These are phyloP conservation scores for Aphaenogaster floridana DNA, from an alignment of 1,140 invertebrate species.

Conservation along the genomic window DNA sequence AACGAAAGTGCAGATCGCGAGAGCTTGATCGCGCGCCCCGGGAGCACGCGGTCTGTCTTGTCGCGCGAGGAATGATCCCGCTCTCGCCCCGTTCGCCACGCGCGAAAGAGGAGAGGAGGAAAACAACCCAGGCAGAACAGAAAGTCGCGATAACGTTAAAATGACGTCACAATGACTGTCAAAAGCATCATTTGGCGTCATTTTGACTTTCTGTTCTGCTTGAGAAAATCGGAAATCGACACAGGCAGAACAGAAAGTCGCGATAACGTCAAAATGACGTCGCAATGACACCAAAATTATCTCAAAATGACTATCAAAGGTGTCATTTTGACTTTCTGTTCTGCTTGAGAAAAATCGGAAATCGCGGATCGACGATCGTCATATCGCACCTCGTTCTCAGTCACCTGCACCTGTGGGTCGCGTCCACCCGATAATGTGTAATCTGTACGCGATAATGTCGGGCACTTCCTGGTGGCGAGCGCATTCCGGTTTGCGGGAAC, in stretches of 20 bases:
- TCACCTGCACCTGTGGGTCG: neutral
- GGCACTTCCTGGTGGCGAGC: neutral
- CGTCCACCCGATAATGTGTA: neutral
- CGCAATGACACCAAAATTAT: too few species aligned
- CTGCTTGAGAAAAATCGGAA: too few species aligned
- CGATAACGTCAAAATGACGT: too few species aligned
- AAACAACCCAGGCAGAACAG: neutral
- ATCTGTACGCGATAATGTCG: neutral
- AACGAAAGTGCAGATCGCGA: constrained; percentile 68
- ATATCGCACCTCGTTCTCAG: neutral
- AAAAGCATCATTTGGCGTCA: too few species aligned
- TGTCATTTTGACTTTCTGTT: too few species aligned
- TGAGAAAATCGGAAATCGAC: too few species aligned
- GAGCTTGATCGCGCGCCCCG: constrained; percentile 63
- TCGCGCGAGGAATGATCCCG: neutral
- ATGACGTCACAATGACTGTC: too few species aligned
- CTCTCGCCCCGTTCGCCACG: constrained; percentile 18
- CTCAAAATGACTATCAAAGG: too few species aligned
- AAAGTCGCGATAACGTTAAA: too few species aligned
- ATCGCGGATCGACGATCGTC: neutral
- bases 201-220: too few species aligned
- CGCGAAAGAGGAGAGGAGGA: neutral
- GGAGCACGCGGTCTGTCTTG: neutral
- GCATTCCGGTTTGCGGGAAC: constrained; percentile 11
- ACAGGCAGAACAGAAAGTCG: too few species aligned